These are phyloP conservation scores for Stratiolaelaps scimitus DNA, from an alignment of 1,140 invertebrate species.

Conservation along the genomic window DNA sequence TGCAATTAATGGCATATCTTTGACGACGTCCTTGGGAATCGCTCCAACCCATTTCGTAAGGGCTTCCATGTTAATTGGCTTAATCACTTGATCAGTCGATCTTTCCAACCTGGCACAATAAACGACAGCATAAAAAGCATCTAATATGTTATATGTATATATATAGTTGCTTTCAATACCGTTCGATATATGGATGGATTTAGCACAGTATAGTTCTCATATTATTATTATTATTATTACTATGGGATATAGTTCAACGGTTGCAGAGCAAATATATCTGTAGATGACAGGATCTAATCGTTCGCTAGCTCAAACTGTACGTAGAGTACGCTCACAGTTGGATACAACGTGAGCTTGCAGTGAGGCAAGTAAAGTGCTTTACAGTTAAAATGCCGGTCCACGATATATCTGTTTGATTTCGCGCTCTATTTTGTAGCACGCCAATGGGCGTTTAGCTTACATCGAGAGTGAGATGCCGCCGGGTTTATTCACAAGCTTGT, in stretches of 20 bases:
- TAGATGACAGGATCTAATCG: too few relatives aligned
- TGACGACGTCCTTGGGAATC: constrained; percentile 75
- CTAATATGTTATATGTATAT: too few relatives aligned
- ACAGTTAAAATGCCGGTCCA: constrained; percentile 26
- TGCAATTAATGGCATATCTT: constrained; percentile 76
- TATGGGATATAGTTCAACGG: too few relatives aligned
- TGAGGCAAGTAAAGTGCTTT: too few relatives aligned
- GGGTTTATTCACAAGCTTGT: constrained; percentile 88
- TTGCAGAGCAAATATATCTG: too few relatives aligned
- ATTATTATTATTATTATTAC: constrained; percentile 27
- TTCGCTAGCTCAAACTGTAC: too few relatives aligned
- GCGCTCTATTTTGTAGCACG: background rate
- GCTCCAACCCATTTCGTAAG: constrained; percentile 89
- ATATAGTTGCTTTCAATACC: too few relatives aligned
- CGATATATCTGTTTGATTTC: constrained; percentile 6
- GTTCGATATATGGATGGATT: too few relatives aligned
- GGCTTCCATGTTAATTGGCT: constrained; percentile 91
- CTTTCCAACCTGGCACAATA: constrained; percentile 67
- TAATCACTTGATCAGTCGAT: constrained; percentile 96
- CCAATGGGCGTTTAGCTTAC: constrained; percentile 50
- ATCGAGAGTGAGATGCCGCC: constrained; percentile 72
- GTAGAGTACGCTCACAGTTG: too few relatives aligned
- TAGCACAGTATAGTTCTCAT: background rate
- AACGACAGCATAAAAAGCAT: too few relatives aligned
- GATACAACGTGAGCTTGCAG: too few relatives aligned